Evolutionary conservation across 2,888 invertebrate genomes (phyloP).

Genomic region (Cecidostiba fungosa): DNA sequence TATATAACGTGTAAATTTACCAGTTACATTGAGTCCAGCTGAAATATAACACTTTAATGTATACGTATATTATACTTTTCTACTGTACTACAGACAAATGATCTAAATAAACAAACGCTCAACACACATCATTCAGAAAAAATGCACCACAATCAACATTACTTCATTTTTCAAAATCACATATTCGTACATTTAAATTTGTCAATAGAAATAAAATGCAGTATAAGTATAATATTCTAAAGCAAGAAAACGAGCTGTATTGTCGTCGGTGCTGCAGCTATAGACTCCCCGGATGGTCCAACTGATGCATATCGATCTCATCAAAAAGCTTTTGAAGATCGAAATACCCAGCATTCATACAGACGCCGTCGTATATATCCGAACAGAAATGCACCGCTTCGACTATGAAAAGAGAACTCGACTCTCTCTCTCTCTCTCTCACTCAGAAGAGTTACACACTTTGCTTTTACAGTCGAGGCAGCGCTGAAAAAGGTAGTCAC

Average conservation of each 20-base stretch:
- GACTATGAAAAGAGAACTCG: background rate
- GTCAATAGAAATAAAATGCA: background rate
- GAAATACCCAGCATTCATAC: background rate
- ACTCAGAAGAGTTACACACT: background rate
- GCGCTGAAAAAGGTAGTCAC: background rate
- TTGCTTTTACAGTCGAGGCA: background rate
- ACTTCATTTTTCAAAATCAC: too few species aligned
- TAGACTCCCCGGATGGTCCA: background rate
- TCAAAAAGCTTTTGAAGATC: conserved; percentile 6
- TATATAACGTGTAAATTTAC: conserved; percentile 1
- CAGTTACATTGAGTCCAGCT: conserved; percentile 20
- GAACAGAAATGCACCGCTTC: background rate
- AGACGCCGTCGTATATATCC: background rate
- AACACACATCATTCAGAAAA: background rate
- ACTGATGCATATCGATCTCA: background rate
- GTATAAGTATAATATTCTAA: background rate
- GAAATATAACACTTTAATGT: conserved; percentile 24
- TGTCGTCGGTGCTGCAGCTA: background rate
- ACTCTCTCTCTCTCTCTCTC: background rate
- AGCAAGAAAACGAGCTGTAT: background rate
- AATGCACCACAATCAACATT: too few species aligned
- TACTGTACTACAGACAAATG: conserved; percentile 25
- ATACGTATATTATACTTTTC: conserved; percentile 1
- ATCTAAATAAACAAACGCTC: background rate
- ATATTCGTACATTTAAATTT: conserved; percentile 1